Evolutionary conservation across 2,888 invertebrate genomes (phyloP), one percentile per base, ranked within the genome.

Genomic region (Troides oblongomaculatus): DNA sequence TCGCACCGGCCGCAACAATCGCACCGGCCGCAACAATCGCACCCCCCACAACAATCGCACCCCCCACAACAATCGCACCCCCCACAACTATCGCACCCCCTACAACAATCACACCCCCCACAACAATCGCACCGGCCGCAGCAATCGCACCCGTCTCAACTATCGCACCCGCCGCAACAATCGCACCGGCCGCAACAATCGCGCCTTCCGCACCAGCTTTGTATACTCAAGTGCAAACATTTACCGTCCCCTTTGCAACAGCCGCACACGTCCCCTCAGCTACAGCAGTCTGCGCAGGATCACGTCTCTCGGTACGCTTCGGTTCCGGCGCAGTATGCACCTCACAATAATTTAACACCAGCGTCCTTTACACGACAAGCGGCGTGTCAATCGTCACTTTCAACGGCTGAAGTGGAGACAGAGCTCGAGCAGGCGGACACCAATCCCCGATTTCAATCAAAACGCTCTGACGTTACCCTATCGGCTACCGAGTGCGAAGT

Each of bases 401-500:
- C 10, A 39, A 39, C 7, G 10, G 0, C 39, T 39, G 39, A 39
- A 10, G 10, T 39, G 8, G 0, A 7, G 3, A 4, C 43, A 6
- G 58, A 25, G 25, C 58, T 56, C 39, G n/a, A n/a, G 62, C 62
- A 30, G 17, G 39, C 65, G 39, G 21, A 50, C 56, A 61, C 69
- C 53, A 30, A 53, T 23, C 62, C n/a, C 7, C 17, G 14, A 14
- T 50, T 14, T 18, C 57, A 21, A 10, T 53, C 30, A 60, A 61
- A 60, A 21, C 46, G 63, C 57, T 50, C 60, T 63, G 66, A 72
- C 56, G 81, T 85, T 72, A 75, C 74, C 64, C 79, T 88, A 71
- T 76, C 81, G 71, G 72, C 73, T 72, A 73, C 78, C 30, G 86
- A 88, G 77, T 82, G 81, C 76, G 81, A 84, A 74, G 77, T 81